Evolutionary conservation across 1,140 invertebrate genomes (phyloP).

Genomic region (Diorhabda sublineata): DNA sequence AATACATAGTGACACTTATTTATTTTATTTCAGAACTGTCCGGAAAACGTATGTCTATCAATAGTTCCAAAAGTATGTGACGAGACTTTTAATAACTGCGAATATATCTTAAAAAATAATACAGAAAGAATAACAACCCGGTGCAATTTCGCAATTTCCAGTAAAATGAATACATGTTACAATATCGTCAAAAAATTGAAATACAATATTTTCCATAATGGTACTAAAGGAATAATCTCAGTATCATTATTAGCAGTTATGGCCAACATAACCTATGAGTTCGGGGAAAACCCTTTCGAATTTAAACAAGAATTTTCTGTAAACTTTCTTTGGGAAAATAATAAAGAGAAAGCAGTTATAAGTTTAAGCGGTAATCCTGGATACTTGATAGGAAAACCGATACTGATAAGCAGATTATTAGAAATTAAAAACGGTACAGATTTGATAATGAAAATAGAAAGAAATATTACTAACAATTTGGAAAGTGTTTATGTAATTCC

Average conservation of each 20-base stretch:
- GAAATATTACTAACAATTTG: constrained; percentile 18
- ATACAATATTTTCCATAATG: constrained; percentile 56
- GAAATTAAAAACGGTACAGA: constrained; percentile 25
- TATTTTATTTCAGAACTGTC: constrained; percentile 49
- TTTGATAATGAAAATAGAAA: constrained; percentile 13
- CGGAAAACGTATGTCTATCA: constrained; percentile 50
- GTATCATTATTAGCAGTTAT: constrained; percentile 48
- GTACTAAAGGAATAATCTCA: constrained; percentile 52
- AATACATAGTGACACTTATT: constrained; percentile 37
- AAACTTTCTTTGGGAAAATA: constrained; percentile 50
- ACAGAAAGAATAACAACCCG: constrained; percentile 18
- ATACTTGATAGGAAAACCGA: constrained; percentile 59
- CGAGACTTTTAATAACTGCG: constrained; percentile 36
- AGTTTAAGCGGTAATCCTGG: constrained; percentile 65
- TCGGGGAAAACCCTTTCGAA: constrained; percentile 25
- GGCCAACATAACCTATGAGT: constrained; percentile 43
- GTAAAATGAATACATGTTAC: constrained; percentile 28
- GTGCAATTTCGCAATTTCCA: constrained; percentile 25
- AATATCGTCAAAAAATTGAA: constrained; percentile 50
- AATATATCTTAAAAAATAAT: constrained; percentile 29
- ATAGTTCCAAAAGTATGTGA: constrained; percentile 48
- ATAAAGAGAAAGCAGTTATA: constrained; percentile 41
- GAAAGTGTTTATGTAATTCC: constrained; percentile 50
- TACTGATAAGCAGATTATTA: constrained; percentile 52
- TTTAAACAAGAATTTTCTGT: constrained; percentile 53